Conservation (phyloP, 2,797 vertebrate species). For the Acrocephalus scirpaceus region DNA sequence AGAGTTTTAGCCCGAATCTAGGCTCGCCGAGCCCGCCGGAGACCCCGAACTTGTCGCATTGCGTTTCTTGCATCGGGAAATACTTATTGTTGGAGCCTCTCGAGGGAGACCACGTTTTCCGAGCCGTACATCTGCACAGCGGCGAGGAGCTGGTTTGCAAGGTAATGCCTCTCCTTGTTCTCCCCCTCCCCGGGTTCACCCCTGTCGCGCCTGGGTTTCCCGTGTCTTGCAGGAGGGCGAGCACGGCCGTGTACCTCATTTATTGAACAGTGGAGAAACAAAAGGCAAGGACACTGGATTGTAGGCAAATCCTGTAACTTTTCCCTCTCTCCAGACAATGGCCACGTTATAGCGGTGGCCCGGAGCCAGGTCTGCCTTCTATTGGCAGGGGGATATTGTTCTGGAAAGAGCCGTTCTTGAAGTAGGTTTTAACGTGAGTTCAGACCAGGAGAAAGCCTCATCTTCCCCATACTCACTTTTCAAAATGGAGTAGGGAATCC, state of each 20-base stretch:
- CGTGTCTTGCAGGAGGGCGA: background rate
- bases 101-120: slow-evolving; percentile 98
- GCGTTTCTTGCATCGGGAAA: slow-evolving; percentile 98
- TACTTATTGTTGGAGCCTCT: slow-evolving; percentile 98
- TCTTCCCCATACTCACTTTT: slow-evolving; percentile 31
- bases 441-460: background rate
- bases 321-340: slow-evolving; percentile 66
- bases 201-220: background rate
- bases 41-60: slow-evolving; percentile 97
- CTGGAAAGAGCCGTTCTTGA: slow-evolving; percentile 3
- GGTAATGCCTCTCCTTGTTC: slow-evolving; percentile 76
- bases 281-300: background rate
- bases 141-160: slow-evolving; percentile 98
- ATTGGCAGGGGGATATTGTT: background rate
- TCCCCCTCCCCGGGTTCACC: background rate
- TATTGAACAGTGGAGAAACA: background rate
- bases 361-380: slow-evolving; percentile 29
- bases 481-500: slow-evolving; percentile 61
- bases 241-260: background rate
- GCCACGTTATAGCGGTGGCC: slow-evolving; percentile 62
- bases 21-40: slow-evolving; percentile 98
- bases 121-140: slow-evolving; percentile 97
- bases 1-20: slow-evolving; percentile 97
- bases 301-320: slow-evolving; percentile 52
- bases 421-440: slow-evolving; percentile 32